Conservation (phyloP, 2,113 vertebrate genomes). For the Polypterus bichir region DNA sequence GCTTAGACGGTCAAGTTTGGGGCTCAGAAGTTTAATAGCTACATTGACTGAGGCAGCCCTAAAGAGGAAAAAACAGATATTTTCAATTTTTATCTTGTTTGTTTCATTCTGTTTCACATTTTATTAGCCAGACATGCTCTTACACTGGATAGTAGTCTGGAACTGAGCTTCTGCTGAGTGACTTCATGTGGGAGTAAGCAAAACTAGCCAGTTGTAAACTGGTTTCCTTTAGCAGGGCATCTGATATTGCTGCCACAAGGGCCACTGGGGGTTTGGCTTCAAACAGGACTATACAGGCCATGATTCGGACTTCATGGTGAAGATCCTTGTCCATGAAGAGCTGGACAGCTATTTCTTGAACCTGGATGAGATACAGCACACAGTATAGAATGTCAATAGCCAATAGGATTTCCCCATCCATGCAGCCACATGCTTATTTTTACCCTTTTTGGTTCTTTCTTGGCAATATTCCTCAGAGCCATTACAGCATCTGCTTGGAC, state of each 20-base stretch:
- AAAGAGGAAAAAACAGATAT: slow-evolving; percentile 7
- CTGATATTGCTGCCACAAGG: slow-evolving; percentile 29
- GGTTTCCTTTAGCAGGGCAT: slow-evolving; percentile 26
- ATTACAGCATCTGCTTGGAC: slow-evolving; percentile 56
- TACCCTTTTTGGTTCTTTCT: slow-evolving; percentile 56
- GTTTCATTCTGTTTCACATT: background rate
- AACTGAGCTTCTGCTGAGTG: slow-evolving; percentile 25
- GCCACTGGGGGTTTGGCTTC: slow-evolving; percentile 33
- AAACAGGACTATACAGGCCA: slow-evolving; percentile 35
- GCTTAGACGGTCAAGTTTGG: slow-evolving; percentile 24
- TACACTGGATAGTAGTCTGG: slow-evolving; percentile 27
- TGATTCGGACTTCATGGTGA: slow-evolving; percentile 23
- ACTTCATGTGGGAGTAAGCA: slow-evolving; percentile 36
- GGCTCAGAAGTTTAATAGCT: slow-evolving; percentile 33
- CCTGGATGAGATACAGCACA: slow-evolving; percentile 21
- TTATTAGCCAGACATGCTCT: slow-evolving; percentile 16
- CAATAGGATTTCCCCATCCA: background rate
- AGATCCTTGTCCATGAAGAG: slow-evolving; percentile 22
- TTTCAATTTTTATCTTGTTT: no score
- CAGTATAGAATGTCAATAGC: background rate
- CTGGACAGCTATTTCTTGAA: slow-evolving; percentile 33
- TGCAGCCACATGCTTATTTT: slow-evolving; percentile 11
- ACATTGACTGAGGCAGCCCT: slow-evolving; percentile 40
- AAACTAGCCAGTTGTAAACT: slow-evolving; percentile 39
- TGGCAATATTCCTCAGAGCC: slow-evolving; percentile 57